Percentiles rank a stretch among this genome's conserved stretches.
phyloP scores from a whole-genome alignment of 2,888 invertebrate genomes.

The Drymonia ruficornis region DNA sequence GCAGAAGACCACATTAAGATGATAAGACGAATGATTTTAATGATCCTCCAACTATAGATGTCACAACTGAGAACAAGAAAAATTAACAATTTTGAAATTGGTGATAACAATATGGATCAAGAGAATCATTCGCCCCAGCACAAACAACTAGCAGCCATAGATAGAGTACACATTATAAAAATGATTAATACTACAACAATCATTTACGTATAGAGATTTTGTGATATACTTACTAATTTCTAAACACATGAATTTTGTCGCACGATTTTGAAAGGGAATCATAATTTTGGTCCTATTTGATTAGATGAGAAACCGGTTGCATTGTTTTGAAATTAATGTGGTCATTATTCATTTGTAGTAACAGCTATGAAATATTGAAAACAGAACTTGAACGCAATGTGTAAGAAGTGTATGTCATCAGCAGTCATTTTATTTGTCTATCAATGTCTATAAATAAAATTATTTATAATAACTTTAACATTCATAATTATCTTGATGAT shows the following conservation, averaged over 20 bases:
- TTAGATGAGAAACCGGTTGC: conserved; percentile 29
- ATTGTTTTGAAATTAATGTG: conserved; percentile 7
- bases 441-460: no score
- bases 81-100: neutral
- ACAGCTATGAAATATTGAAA: no score
- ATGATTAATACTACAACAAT: conserved; percentile 55
- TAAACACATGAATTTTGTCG: conserved; percentile 39
- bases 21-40: conserved; percentile 38
- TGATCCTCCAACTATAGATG: neutral
- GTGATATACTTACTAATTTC: conserved; percentile 46
- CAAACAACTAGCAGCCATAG: conserved; percentile 44
- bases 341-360: neutral
- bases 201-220: conserved; percentile 62
- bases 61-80: neutral
- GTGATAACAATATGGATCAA: neutral
- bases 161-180: conserved; percentile 52
- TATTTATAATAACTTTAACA: no score
- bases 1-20: conserved; percentile 56
- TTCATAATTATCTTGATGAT: conserved; percentile 4
- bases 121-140: conserved; percentile 35
- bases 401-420: no score
- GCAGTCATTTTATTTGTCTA: no score
- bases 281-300: conserved; percentile 54
- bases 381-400: no score
- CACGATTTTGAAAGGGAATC: conserved; percentile 36